A percentile compares a stretch with the other conserved stretches of the same genome.
These are phyloP conservation scores for Tetranychus cinnabarinus DNA, from an alignment of 1,140 invertebrate species.

Conservation along the genomic window DNA sequence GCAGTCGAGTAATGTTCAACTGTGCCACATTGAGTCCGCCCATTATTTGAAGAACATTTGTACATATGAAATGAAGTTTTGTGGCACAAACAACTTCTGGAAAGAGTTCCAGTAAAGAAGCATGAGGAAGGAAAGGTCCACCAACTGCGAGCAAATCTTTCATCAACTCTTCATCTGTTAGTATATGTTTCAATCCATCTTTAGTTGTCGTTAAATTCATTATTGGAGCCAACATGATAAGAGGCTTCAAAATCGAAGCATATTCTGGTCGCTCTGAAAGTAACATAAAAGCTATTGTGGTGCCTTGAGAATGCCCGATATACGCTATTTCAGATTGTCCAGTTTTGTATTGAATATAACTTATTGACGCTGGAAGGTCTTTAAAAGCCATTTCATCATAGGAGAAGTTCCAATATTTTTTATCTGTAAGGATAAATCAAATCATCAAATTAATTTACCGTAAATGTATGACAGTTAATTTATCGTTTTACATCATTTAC, in stretches of 20 bases:
- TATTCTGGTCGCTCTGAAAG: slow-evolving; percentile 34
- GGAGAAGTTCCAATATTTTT: slow-evolving; percentile 24
- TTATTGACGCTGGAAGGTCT: slow-evolving; percentile 27
- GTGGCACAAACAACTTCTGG: background rate
- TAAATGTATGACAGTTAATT: no score
- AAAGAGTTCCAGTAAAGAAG: background rate
- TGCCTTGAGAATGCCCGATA: slow-evolving; percentile 40
- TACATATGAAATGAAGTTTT: background rate
- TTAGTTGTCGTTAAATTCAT: slow-evolving; percentile 40
- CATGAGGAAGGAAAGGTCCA: background rate
- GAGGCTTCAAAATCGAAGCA: slow-evolving; percentile 28
- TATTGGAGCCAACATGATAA: slow-evolving; percentile 45
- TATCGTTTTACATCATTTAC: no score
- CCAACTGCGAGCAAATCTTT: background rate
- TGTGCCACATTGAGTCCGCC: background rate
- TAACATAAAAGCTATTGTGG: slow-evolving; percentile 35
- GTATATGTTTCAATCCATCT: slow-evolving; percentile 29
- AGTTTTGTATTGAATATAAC: slow-evolving; percentile 26
- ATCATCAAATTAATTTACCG: background rate
- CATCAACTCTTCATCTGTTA: slow-evolving; percentile 1
- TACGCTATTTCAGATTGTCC: slow-evolving; percentile 31
- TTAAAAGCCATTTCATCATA: slow-evolving; percentile 19
- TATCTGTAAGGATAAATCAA: background rate
- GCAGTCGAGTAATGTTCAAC: slow-evolving; percentile 33
- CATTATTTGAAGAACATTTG: slow-evolving; percentile 1